A percentile compares a stretch with the other conserved stretches of the same genome.
Conservation (phyloP, 2,797 vertebrate genomes). For the Molossus molossus region DNA sequence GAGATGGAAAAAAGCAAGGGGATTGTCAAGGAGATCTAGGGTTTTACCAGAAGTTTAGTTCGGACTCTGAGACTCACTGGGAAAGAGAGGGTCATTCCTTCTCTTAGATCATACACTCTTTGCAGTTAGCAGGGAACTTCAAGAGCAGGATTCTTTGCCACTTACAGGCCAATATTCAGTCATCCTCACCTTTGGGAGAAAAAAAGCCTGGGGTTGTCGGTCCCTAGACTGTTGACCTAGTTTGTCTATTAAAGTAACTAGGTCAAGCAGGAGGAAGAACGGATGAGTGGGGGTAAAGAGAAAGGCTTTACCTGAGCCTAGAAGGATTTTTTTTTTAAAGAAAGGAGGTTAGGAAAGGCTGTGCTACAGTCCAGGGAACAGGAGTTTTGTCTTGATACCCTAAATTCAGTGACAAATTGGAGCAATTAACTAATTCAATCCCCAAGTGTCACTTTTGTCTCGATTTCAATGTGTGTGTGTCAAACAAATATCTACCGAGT, state of each 20-base stretch:
- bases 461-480: not conserved
- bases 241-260: constrained; percentile 75
- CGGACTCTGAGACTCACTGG: not conserved
- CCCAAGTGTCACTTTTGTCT: constrained; percentile 44
- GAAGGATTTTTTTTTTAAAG: not conserved
- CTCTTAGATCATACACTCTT: not conserved
- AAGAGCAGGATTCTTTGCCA: not conserved
- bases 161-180: not conserved
- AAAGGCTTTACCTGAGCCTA: constrained; percentile 19
- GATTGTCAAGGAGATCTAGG: not conserved
- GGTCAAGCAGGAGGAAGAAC: constrained; percentile 60
- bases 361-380: not conserved
- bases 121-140: not conserved
- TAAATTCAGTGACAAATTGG: constrained; percentile 56
- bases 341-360: constrained; percentile 63
- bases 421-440: constrained; percentile 43
- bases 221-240: constrained; percentile 72
- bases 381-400: constrained; percentile 4
- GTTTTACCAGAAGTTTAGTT: not conserved
- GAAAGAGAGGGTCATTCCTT: not conserved
- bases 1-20: not conserved
- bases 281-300: not conserved
- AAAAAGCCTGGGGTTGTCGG: not conserved
- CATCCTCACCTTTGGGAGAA: constrained; percentile 10
- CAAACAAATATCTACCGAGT: not conserved